Evolutionary conservation across 2,797 vertebrate genomes (phyloP), one percentile per base, ranked within the genome.

Genomic region (Lutjanus campechanus): DNA sequence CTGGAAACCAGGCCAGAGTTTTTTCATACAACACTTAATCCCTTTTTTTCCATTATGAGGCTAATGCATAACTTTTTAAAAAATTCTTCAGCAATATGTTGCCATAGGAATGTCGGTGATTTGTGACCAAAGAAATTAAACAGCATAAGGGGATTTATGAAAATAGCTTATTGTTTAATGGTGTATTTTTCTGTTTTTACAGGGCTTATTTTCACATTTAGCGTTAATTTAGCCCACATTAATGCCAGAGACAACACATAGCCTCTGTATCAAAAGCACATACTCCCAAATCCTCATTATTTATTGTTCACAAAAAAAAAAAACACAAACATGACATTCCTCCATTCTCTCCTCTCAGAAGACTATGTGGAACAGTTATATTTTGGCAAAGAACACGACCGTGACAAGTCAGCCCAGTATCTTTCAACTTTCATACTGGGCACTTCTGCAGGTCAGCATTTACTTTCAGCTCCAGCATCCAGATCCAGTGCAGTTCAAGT

Each of bases 1-100:
- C 59, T 85, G 81, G 85, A 90, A 85, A 88, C 55, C 80, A 90
- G 73, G 80, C 55, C 69, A 51, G 65, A 44, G 43, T 64, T 74
- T 84, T 49, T 88, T 88, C 83, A 88, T 70, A 66, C 77, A 90
- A 88, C 83, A 85, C 80, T 76, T 89, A 81, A 92, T 90, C 80
- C 84, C 41, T 88, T 85, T 86, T 90, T 86, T 91, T 86, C 81
- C 87, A 90, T 91, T 79, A 79, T 77, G 64, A 76, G 70, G 40
- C 68, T 78, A 77, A 91, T 77, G 60, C 76, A 67, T 10, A 58
- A 70, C 44, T 40, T 44, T 58, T 43, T 58, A 65, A 71, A 2
- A 2, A 36, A 69, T 69, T 67, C 49, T 58, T 54, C 55, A 76
- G 69, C 70, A 71, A 63, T 53, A 54, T 54, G 20, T 73, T 68